These are phyloP conservation scores for Gallinago undulata DNA, from an alignment of 2,113 vertebrate species.

Conservation along the genomic window DNA sequence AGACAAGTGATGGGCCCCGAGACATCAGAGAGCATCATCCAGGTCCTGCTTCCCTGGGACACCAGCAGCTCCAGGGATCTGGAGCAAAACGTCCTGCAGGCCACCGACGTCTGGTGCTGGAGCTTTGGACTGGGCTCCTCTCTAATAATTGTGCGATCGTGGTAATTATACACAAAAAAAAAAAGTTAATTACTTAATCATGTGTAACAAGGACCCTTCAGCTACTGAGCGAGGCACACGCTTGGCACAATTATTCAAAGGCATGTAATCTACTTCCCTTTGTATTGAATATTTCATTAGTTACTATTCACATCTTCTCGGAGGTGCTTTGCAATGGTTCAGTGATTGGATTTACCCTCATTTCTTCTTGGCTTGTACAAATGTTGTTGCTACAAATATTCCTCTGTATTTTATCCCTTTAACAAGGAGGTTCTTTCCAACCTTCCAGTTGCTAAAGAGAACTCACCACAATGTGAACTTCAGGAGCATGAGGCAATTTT, in stretches of 20 bases:
- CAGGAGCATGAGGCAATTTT: background rate
- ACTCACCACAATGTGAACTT: background rate
- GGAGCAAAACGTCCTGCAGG: background rate
- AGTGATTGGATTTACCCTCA: background rate
- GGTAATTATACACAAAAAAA: background rate
- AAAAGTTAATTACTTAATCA: conserved; percentile 10
- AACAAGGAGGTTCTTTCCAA: background rate
- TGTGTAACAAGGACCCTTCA: background rate
- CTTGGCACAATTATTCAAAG: background rate
- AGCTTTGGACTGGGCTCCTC: background rate
- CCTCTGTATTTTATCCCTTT: background rate
- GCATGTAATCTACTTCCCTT: conserved; percentile 15
- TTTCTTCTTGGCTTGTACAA: background rate
- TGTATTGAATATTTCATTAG: conserved; percentile 8
- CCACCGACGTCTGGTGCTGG: rapidly evolving
- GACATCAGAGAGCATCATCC: background rate
- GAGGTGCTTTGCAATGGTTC: conserved; percentile 16
- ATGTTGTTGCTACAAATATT: rapidly evolving
- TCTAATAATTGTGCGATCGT: background rate
- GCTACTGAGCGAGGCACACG: background rate
- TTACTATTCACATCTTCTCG: background rate
- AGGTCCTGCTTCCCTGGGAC: background rate
- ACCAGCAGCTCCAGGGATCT: background rate
- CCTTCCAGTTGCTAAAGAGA: background rate
- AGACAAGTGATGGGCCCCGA: rapidly evolving